A percentile compares a stretch with the other conserved stretches of the same genome.
Conservation (phyloP, 2,797 vertebrate genomes). For the Heteromormyrus szaboi region DNA sequence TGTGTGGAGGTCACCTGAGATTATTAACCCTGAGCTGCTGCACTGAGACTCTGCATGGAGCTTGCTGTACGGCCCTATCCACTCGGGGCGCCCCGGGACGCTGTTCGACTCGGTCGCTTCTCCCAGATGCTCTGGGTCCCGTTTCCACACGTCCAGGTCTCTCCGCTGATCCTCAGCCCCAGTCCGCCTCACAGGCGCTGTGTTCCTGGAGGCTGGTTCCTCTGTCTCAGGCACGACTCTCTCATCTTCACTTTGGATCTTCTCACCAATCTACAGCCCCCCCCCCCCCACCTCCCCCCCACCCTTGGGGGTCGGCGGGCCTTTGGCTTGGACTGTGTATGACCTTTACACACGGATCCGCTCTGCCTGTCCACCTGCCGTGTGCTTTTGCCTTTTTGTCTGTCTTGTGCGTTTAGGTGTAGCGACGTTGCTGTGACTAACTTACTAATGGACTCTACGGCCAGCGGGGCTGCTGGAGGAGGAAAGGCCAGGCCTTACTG, state of each 20-base stretch:
- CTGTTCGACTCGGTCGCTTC: conserved; percentile 21
- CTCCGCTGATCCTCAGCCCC: not conserved
- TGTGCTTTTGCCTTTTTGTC: conserved; percentile 32
- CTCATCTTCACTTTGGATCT: conserved; percentile 2
- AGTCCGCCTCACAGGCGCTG: conserved; percentile 21
- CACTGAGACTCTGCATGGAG: conserved; percentile 64
- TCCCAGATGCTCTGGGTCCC: conserved; percentile 21
- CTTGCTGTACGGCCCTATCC: conserved; percentile 58
- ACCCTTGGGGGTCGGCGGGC: not conserved
- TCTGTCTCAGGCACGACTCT: conserved; percentile 9
- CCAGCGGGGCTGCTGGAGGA: conserved; percentile 48
- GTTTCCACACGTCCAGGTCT: not conserved
- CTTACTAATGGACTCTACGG: conserved; percentile 49
- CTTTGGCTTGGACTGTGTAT: not conserved
- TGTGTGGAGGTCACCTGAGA: conserved; percentile 37
- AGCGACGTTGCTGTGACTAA: conserved; percentile 51
- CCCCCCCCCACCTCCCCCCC: not conserved
- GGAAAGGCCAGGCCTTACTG: conserved; percentile 19
- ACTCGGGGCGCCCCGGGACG: conserved; percentile 32
- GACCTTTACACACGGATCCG: not conserved
- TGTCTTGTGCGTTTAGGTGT: conserved; percentile 42
- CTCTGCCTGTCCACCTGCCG: conserved; percentile 32
- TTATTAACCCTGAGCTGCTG: conserved; percentile 58
- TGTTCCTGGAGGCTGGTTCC: conserved; percentile 11
- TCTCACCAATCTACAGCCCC: not conserved